phyloP scores from a whole-genome alignment of 2,888 invertebrate species.

The Phrixothrix hirtus region DNA sequence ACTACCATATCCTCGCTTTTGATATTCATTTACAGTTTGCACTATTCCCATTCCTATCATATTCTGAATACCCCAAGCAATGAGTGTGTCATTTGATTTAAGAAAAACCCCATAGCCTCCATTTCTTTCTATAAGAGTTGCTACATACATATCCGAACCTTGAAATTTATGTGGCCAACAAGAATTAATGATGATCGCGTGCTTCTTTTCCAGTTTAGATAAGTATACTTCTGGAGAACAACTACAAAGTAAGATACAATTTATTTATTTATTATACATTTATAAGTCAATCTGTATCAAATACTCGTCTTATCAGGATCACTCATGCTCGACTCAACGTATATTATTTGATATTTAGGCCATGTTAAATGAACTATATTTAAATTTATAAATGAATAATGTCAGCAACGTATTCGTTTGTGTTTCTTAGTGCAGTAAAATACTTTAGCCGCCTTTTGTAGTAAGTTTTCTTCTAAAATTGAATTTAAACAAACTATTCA shows the following conservation, averaged over 20 bases:
- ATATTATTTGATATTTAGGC: no score
- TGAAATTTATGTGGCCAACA: constrained; percentile 49
- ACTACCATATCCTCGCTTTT: constrained; percentile 50
- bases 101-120: constrained; percentile 51
- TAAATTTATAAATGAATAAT: no score
- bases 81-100: constrained; percentile 45
- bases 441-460: no score
- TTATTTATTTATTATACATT: no score
- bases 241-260: constrained; percentile 39
- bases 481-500: no score
- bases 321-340: no score
- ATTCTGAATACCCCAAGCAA: constrained; percentile 51
- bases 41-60: constrained; percentile 48
- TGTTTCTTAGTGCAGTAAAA: no score
- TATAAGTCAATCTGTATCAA: no score
- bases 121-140: constrained; percentile 47
- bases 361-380: no score
- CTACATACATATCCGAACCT: constrained; percentile 45
- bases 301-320: no score
- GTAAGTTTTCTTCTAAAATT: no score
- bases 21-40: constrained; percentile 49
- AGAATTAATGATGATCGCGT: constrained; percentile 44
- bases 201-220: constrained; percentile 40
- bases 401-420: no score
- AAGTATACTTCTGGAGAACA: constrained; percentile 49